These are phyloP conservation scores for Teleogryllus oceanicus DNA, from an alignment of 2,888 invertebrate species.

Conservation along the genomic window DNA sequence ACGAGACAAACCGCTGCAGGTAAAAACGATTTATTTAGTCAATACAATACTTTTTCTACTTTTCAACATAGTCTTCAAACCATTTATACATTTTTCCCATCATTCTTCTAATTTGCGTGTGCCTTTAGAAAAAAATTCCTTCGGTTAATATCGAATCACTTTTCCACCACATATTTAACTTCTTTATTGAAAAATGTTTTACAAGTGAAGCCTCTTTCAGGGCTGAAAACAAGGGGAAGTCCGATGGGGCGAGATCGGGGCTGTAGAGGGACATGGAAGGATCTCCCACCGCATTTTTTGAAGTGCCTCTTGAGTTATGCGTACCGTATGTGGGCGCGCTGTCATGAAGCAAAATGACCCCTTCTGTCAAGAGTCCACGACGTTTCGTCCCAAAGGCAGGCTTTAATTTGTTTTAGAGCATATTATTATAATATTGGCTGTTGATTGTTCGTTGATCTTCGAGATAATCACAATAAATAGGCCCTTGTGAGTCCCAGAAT, in stretches of 20 bases:
- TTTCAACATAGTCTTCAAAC: not conserved
- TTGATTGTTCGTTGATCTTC: not conserved
- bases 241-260: not conserved
- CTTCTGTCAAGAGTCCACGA: not conserved
- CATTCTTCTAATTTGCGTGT: not conserved
- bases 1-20: accelerated
- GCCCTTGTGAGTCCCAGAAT: not conserved
- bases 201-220: not conserved
- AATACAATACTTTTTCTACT: not conserved
- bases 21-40: no score
- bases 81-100: not conserved
- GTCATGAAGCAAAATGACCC: not conserved
- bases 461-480: not conserved
- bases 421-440: not conserved
- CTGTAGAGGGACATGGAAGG: not conserved
- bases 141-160: not conserved
- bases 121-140: not conserved
- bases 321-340: not conserved
- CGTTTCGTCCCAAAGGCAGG: not conserved
- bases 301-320: not conserved
- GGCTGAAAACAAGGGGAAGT: not conserved
- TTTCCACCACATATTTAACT: not conserved
- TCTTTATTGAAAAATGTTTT: not conserved
- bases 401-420: not conserved
- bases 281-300: not conserved